Percentiles rank a stretch among this genome's conserved stretches.
Conservation (phyloP, 2,888 invertebrate species). For the Amblyjoppa fuscipennis region DNA sequence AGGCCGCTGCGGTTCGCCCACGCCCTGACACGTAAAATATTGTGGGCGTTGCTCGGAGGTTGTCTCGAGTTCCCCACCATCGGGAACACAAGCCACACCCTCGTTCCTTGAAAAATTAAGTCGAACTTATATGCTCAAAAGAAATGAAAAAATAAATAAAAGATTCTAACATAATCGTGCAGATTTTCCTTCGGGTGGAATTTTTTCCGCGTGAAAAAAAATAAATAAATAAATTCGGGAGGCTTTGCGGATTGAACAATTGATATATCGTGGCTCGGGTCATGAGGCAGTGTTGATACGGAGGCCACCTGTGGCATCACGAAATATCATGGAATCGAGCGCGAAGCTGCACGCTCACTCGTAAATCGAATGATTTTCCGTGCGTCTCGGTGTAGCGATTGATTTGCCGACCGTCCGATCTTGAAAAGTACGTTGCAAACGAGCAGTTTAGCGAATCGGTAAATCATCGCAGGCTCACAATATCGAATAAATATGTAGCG, state of each 20-base stretch:
- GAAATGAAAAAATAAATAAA: not conserved
- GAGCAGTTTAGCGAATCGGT: constrained; percentile 73
- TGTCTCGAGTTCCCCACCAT: constrained; percentile 75
- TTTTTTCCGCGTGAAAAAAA: not conserved
- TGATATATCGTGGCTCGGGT: not conserved
- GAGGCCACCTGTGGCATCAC: constrained; percentile 10
- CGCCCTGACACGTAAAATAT: constrained; percentile 66
- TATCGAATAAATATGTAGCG: not conserved
- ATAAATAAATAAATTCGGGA: not conserved
- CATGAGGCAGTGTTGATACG: not conserved
- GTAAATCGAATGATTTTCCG: constrained; percentile 76
- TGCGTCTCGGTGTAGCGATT: constrained; percentile 55
- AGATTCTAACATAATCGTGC: not conserved
- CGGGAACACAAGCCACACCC: constrained; percentile 49
- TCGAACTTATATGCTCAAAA: not conserved
- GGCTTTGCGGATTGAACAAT: not conserved
- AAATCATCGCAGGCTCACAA: constrained; percentile 71
- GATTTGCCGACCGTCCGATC: not conserved
- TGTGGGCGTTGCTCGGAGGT: constrained; percentile 77
- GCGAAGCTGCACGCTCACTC: constrained; percentile 50
- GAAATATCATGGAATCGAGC: not conserved
- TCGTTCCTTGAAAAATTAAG: constrained; percentile 10
- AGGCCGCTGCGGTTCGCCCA: constrained; percentile 32
- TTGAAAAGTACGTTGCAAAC: constrained; percentile 47
- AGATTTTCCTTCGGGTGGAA: not conserved